Conservation (phyloP, 1,140 invertebrate species). For the Diachasma alloeum region DNA sequence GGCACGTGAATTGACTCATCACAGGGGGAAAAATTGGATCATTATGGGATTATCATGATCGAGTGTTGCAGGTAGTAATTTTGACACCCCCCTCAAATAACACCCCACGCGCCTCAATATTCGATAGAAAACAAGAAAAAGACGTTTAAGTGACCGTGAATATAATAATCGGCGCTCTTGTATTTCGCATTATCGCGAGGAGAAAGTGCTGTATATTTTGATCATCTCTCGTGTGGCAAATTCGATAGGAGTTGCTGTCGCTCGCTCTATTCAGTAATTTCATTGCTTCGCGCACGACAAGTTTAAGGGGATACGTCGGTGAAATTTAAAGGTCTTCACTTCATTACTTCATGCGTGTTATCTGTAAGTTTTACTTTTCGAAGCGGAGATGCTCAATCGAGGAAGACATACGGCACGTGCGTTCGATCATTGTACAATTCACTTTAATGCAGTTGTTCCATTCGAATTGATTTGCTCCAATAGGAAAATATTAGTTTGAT, state of each 20-base stretch:
- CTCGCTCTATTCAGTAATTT: no score
- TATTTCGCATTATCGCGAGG: not conserved
- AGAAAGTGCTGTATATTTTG: not conserved
- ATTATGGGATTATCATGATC: not conserved
- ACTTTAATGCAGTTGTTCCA: no score
- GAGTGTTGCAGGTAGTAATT: not conserved
- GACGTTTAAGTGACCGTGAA: not conserved
- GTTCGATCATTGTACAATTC: no score
- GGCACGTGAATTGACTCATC: not conserved
- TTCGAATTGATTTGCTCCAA: no score
- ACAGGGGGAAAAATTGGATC: slow-evolving; percentile 3
- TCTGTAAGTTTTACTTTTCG: no score
- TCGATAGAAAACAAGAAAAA: not conserved
- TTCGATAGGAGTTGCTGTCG: not conserved
- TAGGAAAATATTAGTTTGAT: no score
- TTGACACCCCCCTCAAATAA: not conserved
- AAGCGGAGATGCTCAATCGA: no score
- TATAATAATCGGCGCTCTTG: not conserved
- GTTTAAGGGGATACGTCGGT: no score
- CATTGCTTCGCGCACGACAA: no score
- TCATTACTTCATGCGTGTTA: no score
- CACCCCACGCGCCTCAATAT: not conserved
- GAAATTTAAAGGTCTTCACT: no score
- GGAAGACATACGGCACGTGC: no score
- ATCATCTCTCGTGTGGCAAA: not conserved